These are phyloP conservation scores for Zaprionus inermis DNA, from an alignment of 1,140 invertebrate species.

Conservation along the genomic window DNA sequence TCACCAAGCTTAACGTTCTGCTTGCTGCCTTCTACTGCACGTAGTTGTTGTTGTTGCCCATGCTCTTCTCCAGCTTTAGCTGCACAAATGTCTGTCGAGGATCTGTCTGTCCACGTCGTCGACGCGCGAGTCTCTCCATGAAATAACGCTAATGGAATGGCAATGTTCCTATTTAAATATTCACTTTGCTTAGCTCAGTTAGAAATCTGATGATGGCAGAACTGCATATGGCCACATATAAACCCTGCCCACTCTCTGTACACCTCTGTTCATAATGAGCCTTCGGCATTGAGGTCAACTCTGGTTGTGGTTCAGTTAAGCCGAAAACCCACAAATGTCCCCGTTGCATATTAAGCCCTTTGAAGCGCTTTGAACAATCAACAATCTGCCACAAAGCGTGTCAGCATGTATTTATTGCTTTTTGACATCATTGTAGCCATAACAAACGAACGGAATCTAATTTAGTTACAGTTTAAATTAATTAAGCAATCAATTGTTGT, in stretches of 20 bases:
- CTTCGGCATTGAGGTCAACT: conserved; percentile 5
- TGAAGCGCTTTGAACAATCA: conserved; percentile 1
- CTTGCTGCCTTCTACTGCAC: background rate
- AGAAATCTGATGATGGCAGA: conserved; percentile 5
- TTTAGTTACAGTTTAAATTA: conserved; percentile 2
- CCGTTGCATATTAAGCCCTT: background rate
- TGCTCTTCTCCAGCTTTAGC: background rate
- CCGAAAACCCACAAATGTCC: conserved; percentile 6
- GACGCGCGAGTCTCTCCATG: conserved; percentile 8
- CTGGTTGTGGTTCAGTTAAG: background rate
- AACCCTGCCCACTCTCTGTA: background rate
- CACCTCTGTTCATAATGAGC: too few species aligned
- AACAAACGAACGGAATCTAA: background rate
- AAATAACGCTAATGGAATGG: conserved; percentile 58
- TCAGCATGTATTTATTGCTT: conserved; percentile 1
- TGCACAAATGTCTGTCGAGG: conserved; percentile 1
- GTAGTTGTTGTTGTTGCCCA: background rate
- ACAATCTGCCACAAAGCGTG: conserved; percentile 1
- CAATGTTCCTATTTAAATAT: conserved; percentile 34
- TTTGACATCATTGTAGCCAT: conserved; percentile 1
- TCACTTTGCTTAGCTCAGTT: conserved; percentile 9
- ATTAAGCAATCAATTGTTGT: background rate
- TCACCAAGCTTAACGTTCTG: conserved; percentile 2
- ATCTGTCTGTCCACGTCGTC: conserved; percentile 4
- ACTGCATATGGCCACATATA: background rate